These are phyloP conservation scores for Cepphus grylle DNA, from an alignment of 2,113 vertebrate species.

Conservation along the genomic window DNA sequence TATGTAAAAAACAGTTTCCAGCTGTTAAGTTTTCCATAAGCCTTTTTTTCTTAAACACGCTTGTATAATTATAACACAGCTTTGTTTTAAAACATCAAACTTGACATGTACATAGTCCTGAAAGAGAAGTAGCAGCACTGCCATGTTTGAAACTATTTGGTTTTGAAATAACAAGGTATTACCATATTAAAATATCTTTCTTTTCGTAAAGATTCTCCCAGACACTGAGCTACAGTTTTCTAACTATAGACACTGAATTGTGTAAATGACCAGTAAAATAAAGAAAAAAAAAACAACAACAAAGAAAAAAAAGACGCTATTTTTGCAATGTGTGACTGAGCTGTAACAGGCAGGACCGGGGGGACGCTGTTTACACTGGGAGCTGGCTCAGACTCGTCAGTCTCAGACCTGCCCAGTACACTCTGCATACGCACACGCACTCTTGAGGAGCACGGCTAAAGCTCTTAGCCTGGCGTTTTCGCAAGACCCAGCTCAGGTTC, in stretches of 20 bases:
- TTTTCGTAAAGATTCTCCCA: background rate
- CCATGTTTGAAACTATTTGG: constrained; percentile 61
- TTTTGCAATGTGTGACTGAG: background rate
- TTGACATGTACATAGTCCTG: constrained; percentile 72
- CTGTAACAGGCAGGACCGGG: background rate
- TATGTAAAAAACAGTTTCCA: constrained; percentile 78
- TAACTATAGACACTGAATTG: background rate
- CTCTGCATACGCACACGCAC: accelerated
- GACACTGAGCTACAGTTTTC: background rate
- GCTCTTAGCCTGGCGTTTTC: background rate
- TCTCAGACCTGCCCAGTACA: background rate
- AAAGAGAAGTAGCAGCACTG: constrained; percentile 59
- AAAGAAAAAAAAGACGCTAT: too few relatives aligned
- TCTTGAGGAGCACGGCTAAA: background rate
- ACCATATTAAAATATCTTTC: constrained; percentile 32
- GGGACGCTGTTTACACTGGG: background rate
- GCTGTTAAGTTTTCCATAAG: constrained; percentile 80
- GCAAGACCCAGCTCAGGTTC: background rate
- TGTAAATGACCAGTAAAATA: background rate
- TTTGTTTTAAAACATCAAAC: constrained; percentile 81
- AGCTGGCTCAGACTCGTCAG: background rate
- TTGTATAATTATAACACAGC: constrained; percentile 76
- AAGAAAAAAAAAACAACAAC: too few relatives aligned
- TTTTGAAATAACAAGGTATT: constrained; percentile 61
- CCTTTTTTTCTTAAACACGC: constrained; percentile 68